Evolutionary conservation across 53 echinoderm and acorn worm genomes (phyloP).

Genomic region (Zoroaster sp.): DNA sequence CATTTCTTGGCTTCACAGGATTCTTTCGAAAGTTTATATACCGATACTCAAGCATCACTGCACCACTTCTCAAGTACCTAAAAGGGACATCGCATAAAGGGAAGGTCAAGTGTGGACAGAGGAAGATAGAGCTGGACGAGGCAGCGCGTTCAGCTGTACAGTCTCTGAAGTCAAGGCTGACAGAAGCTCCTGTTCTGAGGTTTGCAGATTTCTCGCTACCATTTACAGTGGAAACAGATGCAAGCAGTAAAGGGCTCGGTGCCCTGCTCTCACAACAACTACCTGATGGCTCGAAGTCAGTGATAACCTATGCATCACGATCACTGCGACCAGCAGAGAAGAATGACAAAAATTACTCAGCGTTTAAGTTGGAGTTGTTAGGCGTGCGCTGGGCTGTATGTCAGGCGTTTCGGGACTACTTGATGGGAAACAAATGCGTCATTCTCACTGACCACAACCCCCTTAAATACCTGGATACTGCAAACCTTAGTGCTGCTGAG

Average conservation of each 20-base stretch:
- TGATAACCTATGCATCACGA: constrained; percentile 46
- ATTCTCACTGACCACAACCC: constrained; percentile 57
- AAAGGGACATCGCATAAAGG: too few species aligned
- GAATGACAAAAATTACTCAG: too few species aligned
- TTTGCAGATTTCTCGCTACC: constrained; percentile 12
- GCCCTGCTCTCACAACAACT: constrained; percentile 11
- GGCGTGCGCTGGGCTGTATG: constrained; percentile 18
- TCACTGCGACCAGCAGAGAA: too few species aligned
- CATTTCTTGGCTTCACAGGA: too few species aligned
- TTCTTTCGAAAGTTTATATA: background rate
- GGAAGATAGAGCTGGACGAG: too few species aligned
- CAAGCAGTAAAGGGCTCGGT: constrained; percentile 27
- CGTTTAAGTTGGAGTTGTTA: too few species aligned
- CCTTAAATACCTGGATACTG: constrained; percentile 24
- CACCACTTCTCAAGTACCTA: too few species aligned
- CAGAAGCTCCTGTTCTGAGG: background rate
- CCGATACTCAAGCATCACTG: background rate
- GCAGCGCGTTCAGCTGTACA: too few species aligned
- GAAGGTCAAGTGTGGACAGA: too few species aligned
- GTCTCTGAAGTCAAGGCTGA: constrained; percentile 12
- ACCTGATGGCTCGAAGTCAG: background rate
- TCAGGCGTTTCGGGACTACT: constrained; percentile 13
- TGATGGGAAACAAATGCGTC: constrained; percentile 28
- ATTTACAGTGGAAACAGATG: too few species aligned
- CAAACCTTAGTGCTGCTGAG: constrained; percentile 12